Evolutionary conservation across 2,113 vertebrate species (phyloP).

Genomic region (Cavia porcellus): DNA sequence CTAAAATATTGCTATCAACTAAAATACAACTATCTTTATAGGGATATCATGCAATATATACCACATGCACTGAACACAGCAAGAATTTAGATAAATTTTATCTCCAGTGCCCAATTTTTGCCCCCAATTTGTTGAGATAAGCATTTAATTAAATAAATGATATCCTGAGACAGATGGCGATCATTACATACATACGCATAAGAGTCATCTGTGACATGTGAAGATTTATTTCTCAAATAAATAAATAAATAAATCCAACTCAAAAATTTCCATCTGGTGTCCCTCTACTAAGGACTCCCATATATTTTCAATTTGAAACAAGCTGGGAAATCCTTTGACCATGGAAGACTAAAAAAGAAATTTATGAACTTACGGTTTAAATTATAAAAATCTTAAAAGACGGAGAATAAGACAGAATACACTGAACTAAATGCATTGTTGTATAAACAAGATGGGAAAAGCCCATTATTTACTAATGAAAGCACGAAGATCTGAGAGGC

Average conservation of each 20-base stretch:
- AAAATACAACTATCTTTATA: neutral
- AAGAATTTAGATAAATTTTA: neutral
- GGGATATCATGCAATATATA: neutral
- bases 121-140: neutral
- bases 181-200: neutral
- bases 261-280: neutral
- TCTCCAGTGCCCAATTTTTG: neutral
- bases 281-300: neutral
- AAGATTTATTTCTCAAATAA: conserved; percentile 39
- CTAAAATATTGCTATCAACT: neutral
- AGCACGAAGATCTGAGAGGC: neutral
- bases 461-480: neutral
- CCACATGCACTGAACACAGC: neutral
- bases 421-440: neutral
- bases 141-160: neutral
- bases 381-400: neutral
- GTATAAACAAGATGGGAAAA: neutral
- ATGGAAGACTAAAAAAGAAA: conserved; percentile 25
- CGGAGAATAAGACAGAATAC: neutral
- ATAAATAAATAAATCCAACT: neutral
- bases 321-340: neutral
- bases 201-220: neutral
- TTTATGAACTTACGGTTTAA: neutral
- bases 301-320: neutral
- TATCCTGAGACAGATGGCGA: neutral